Percentiles rank a stretch among this genome's conserved stretches.
These are phyloP conservation scores for Thamnophis elegans DNA, from an alignment of 2,797 vertebrate species.

Conservation along the genomic window DNA sequence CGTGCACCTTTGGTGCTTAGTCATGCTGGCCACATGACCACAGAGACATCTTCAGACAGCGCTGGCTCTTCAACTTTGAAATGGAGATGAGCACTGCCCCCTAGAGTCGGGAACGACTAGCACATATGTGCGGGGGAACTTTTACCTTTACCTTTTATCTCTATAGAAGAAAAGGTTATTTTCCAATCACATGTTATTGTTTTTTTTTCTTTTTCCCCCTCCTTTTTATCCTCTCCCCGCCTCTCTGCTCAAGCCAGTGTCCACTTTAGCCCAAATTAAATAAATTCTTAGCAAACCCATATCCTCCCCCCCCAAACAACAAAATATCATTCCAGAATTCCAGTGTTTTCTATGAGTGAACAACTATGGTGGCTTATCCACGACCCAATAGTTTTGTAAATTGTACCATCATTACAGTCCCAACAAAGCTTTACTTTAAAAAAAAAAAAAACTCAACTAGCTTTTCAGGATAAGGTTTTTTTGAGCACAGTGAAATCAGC, in stretches of 20 bases:
- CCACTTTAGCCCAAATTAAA: conserved; percentile 18
- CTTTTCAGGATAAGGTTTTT: neutral
- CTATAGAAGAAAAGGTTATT: neutral
- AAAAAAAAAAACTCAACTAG: conserved; percentile 17
- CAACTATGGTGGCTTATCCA: conserved; percentile 38
- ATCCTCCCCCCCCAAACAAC: neutral
- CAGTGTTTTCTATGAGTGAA: conserved; percentile 38
- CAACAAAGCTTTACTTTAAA: neutral
- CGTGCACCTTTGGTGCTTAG: too few relatives aligned
- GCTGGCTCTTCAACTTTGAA: too few relatives aligned
- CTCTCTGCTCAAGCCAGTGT: conserved; percentile 4
- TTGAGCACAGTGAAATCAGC: neutral
- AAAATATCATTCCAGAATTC: conserved; percentile 17
- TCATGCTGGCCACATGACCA: too few relatives aligned
- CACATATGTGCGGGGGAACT: too few relatives aligned
- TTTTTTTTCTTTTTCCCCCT: conserved; percentile 24
- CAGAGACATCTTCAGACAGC: too few relatives aligned
- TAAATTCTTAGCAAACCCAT: conserved; percentile 40
- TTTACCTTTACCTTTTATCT: too few relatives aligned
- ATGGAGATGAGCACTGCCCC: too few relatives aligned
- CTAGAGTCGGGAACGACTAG: too few relatives aligned
- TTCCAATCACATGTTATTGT: neutral
- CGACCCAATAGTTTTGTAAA: neutral
- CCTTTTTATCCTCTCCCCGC: too few relatives aligned
- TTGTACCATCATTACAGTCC: conserved; percentile 21